A percentile compares a stretch with the other conserved stretches of the same genome.
Evolutionary conservation across 2,113 vertebrate genomes (phyloP).

Genomic region (Triplophysa siluroides): DNA sequence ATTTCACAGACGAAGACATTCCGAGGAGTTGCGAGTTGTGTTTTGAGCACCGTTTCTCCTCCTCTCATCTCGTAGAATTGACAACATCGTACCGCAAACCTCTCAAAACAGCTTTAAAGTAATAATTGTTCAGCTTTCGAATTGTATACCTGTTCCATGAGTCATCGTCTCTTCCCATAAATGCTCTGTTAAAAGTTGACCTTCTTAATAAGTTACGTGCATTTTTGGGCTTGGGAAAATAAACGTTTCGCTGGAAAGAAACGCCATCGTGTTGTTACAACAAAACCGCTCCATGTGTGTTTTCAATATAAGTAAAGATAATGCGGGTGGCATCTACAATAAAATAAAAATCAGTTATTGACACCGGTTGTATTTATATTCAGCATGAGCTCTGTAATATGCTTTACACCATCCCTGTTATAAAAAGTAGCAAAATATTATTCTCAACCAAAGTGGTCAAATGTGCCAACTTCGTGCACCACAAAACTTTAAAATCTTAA

Average conservation of each 20-base stretch:
- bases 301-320: not conserved
- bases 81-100: not conserved
- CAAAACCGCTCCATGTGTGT: not conserved
- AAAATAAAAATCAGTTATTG: not conserved
- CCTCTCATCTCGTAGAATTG: not conserved
- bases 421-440: not conserved
- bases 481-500: slow-evolving; percentile 12
- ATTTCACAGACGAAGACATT: not conserved
- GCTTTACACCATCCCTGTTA: not conserved
- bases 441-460: not conserved
- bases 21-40: not conserved
- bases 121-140: not conserved
- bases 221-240: slow-evolving; percentile 8
- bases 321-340: not conserved
- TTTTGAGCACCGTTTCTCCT: not conserved
- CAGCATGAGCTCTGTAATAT: not conserved
- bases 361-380: slow-evolving; percentile 24
- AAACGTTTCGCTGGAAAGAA: not conserved
- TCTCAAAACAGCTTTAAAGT: not conserved
- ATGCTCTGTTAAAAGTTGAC: not conserved
- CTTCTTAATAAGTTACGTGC: not conserved
- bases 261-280: slow-evolving; percentile 17
- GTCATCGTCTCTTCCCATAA: slow-evolving; percentile 10
- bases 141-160: not conserved
- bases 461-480: not conserved